Evolutionary conservation across 2,113 vertebrate species (phyloP).

Genomic region (Chionis minor): DNA sequence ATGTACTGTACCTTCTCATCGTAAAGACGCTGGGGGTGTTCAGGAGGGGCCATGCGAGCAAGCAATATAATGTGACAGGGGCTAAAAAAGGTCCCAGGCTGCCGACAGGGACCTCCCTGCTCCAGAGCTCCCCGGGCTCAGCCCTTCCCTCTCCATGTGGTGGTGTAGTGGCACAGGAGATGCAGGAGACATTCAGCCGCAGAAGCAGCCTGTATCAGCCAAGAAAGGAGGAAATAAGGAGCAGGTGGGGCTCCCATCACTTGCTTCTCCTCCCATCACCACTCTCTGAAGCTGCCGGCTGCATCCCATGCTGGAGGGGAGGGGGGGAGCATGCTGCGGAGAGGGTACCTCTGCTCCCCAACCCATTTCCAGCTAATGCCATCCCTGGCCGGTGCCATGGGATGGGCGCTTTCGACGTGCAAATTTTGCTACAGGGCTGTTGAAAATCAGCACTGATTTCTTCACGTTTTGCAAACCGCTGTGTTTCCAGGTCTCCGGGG

Average conservation of each 20-base stretch:
- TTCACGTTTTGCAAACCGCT: conserved; percentile 18
- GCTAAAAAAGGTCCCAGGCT: background rate
- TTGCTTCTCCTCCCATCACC: background rate
- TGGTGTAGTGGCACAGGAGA: background rate
- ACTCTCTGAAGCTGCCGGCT: background rate
- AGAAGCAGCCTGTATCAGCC: background rate
- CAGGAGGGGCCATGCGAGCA: background rate
- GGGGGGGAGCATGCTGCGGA: rapidly evolving
- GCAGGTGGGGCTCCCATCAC: background rate
- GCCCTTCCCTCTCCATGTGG: background rate
- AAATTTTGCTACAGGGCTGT: background rate
- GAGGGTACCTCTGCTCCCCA: background rate
- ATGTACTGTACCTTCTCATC: background rate
- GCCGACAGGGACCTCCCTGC: background rate
- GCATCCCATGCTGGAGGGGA: background rate
- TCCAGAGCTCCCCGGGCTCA: rapidly evolving
- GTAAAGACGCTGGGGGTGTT: rapidly evolving
- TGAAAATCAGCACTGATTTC: background rate
- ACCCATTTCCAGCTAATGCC: background rate
- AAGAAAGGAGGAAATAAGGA: background rate
- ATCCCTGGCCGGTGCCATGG: background rate
- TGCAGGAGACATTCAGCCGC: background rate
- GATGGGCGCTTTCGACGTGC: background rate
- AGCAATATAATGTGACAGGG: background rate
- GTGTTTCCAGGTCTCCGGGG: conserved; percentile 76